Evolutionary conservation across 1,140 invertebrate genomes (phyloP), one percentile per base, ranked within the genome.

Genomic region (Micrasema minimum): DNA sequence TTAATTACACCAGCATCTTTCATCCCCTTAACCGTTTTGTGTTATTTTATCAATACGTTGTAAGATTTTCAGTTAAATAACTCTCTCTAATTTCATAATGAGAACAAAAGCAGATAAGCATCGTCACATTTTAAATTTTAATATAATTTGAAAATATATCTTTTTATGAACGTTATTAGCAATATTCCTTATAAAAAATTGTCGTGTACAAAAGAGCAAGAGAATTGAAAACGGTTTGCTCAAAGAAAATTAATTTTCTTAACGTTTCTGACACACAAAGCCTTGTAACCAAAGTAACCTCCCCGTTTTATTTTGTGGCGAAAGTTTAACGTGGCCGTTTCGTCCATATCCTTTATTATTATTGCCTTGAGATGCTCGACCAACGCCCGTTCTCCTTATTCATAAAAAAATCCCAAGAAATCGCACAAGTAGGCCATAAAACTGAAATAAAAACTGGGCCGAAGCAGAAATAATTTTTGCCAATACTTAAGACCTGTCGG

Each of bases 381-480:
- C 38, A 37, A 64, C 31, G 11, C 26, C 10, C 45, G 59, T 61
- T 14, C 43, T 71, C 59, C 59, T 71, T 66, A 41, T 64, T 65
- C 46, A 57, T 66, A 66, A 66, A 51, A 66, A 65, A 62, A n/a
- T n/a, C 57, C 50, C 41, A 53, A 31, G 66, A 69, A 72, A 72
- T 72, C 72, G 59, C 62, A 72, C 65, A 72, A 72, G 66, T 72
- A 68, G 71, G 66, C 31, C 66, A 45, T 65, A 73, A 69, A 72
- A 72, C 64, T 67, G 57, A 73, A 69, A 73, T 73, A 73, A 73
- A 73, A 73, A 73, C 57, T 73, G 62, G 59, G 59, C 72, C 66
- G 72, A 73, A 66, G 37, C 37, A 62, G 41, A 62, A 62, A 64
- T 48, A 68, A 68, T 31, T 43, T 38, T 57, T 55, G 50, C 66